phyloP scores from a whole-genome alignment of 2,113 vertebrate species.

The Murina feae region DNA sequence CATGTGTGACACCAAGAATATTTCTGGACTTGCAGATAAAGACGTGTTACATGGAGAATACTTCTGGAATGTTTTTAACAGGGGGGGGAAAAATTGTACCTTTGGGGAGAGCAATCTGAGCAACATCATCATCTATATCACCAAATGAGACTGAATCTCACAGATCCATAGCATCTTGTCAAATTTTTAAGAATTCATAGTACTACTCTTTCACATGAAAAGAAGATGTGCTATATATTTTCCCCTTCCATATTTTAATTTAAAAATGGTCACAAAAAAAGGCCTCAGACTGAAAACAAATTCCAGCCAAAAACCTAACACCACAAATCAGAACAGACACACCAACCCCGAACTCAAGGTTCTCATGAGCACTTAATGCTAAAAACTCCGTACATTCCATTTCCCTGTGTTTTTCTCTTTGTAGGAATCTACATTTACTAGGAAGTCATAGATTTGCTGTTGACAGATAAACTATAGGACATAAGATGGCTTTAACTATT shows the following conservation, averaged over 20 bases:
- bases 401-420: neutral
- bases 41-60: neutral
- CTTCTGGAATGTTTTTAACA: neutral
- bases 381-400: neutral
- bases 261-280: neutral
- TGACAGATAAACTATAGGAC: neutral
- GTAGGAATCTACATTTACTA: neutral
- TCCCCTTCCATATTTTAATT: neutral
- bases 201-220: neutral
- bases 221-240: neutral
- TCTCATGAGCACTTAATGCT: neutral
- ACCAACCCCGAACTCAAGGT: neutral
- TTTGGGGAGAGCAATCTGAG: constrained; percentile 23
- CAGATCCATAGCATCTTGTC: neutral
- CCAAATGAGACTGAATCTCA: neutral
- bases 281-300: neutral
- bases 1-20: neutral
- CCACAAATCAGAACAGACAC: constrained; percentile 27
- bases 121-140: neutral
- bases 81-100: neutral
- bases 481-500: neutral
- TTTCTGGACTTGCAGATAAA: constrained; percentile 2
- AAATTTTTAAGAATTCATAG: constrained; percentile 29
- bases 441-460: neutral
- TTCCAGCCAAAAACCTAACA: neutral